A percentile compares a stretch with the other conserved stretches of the same genome.
phyloP scores from a whole-genome alignment of 2,888 invertebrate species.

The Anorthoa munda region DNA sequence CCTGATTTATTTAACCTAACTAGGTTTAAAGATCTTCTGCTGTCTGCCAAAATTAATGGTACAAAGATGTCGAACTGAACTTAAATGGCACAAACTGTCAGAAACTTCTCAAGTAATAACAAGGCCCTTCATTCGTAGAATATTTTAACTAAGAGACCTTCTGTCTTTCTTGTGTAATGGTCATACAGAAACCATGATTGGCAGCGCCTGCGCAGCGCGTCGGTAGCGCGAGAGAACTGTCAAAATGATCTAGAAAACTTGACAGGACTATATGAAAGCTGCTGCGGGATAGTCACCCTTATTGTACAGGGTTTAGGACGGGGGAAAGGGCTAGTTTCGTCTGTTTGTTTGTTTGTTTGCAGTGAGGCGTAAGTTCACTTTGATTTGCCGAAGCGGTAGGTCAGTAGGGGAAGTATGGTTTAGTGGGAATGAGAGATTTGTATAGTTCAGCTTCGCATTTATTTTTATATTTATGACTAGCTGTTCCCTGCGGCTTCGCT shows the following conservation, averaged over 20 bases:
- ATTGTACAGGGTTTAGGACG: constrained; percentile 38
- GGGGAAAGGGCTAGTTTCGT: constrained; percentile 58
- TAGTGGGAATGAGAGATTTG: constrained; percentile 8
- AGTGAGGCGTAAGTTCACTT: constrained; percentile 74
- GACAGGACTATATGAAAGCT: constrained; percentile 67
- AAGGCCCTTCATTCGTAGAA: no score
- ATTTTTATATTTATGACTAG: no score
- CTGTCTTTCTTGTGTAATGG: constrained; percentile 19
- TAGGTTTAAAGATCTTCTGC: no score
- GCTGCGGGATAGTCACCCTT: constrained; percentile 52
- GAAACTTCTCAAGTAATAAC: no score
- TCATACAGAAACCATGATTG: constrained; percentile 74
- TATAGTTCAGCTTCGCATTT: no score
- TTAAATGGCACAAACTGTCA: no score
- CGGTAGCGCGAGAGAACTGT: constrained; percentile 88
- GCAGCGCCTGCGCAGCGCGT: constrained; percentile 68
- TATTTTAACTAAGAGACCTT: neutral
- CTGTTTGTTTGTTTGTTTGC: constrained; percentile 72
- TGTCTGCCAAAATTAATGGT: no score
- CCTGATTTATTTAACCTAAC: no score
- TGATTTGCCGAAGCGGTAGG: constrained; percentile 80
- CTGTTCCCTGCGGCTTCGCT: no score
- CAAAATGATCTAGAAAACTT: constrained; percentile 79
- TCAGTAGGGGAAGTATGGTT: constrained; percentile 70
- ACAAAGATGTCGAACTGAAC: no score